Conservation (phyloP, 2,113 vertebrate species). For the Pampusana beccarii region DNA sequence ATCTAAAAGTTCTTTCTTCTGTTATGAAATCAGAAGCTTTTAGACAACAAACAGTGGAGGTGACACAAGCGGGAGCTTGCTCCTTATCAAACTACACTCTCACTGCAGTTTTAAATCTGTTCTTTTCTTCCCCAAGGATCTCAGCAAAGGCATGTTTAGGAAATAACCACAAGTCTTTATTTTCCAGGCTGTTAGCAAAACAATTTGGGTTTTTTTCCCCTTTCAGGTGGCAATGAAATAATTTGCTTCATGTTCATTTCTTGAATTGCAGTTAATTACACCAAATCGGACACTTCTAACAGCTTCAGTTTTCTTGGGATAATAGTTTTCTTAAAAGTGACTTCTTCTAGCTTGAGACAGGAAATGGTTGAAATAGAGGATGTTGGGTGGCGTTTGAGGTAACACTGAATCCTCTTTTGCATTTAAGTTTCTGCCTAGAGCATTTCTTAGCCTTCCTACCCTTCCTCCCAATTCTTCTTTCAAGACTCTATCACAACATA, state of each 20-base stretch:
- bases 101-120: neutral
- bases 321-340: neutral
- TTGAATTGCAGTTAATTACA: neutral
- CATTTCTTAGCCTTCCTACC: neutral
- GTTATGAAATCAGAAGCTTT: neutral
- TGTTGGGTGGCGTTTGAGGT: neutral
- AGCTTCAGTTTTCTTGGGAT: neutral
- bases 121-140: neutral
- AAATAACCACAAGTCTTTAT: neutral
- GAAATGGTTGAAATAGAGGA: neutral
- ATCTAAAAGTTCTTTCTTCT: neutral
- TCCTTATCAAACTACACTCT: neutral
- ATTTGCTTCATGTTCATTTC: neutral
- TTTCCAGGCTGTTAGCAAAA: neutral
- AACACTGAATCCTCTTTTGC: neutral
- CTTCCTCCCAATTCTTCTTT: neutral
- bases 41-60: neutral
- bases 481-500: neutral
- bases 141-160: neutral
- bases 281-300: neutral
- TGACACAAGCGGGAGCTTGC: accelerated
- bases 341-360: neutral
- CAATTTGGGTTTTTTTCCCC: neutral
- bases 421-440: neutral
- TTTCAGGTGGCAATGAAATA: neutral